Base-by-base conservation (phyloP, 2,113 vertebrate genomes). In the Mohoua ochrocephala region DNA sequence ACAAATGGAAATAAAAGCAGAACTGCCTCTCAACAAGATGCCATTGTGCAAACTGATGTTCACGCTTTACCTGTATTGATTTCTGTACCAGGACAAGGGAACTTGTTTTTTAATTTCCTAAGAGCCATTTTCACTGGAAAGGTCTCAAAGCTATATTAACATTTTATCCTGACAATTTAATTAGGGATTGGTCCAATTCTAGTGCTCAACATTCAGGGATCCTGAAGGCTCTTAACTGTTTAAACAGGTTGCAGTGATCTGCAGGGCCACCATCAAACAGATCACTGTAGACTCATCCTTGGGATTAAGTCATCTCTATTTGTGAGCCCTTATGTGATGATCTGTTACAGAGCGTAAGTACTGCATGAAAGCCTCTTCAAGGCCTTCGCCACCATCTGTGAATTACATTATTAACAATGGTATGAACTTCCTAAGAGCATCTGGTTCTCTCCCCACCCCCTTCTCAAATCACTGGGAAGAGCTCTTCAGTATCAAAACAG, bases 371-470 rank as follows among this genome's bases (percentile, higher is more conserved):
- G 94, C 93, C 94, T 96, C 95, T 95, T 90, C 95, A 90, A 95
- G 95, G 95, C 95, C 93, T 90, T 77, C 85, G 61, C 69, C 85
- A 77, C 91, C 96, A 96, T 95, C 95, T 95, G 95, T 64, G 95
- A 97, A 84, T 90, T 93, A 95, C 90, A 94, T 90, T 93, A 95
- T 96, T 97, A 97, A 91, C 95, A 95, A 93, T 47, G 90, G 87
- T 86, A 97, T 91, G 92, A 95, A 96, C 93, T 96, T 94, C 89
- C 92, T 80, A 84, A 94, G 90, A 96, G 95, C 96, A 97, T 97
- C 95, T 96, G 96, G 78, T 93, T 96, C 39, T 57, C 75, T 95
- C 93, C 91, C 94, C 91, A 78, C 84, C 80, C 93, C 91, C 94
- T 87, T 81, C 91, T 91, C 91, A 79, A 86, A 94, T 87, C 94